Conservation (phyloP, 1,140 invertebrate genomes). For the Formica exsecta region DNA sequence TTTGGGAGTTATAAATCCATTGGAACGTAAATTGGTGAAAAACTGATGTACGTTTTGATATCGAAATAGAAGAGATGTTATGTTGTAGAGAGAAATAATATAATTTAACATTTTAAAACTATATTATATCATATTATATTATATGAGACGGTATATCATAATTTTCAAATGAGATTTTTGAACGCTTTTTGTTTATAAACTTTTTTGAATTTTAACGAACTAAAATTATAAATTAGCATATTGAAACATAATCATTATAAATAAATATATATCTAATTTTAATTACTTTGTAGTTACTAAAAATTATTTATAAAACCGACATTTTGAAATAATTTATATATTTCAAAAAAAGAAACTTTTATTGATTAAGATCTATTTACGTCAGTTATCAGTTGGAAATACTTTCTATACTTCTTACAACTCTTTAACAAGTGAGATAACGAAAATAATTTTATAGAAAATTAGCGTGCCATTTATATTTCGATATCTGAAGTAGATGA, state of each 20-base stretch:
- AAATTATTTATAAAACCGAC: not conserved
- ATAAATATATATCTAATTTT: conserved; percentile 4
- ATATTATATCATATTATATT: not conserved
- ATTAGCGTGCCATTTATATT: conserved; percentile 15
- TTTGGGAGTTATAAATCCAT: conserved; percentile 10
- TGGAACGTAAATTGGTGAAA: conserved; percentile 13
- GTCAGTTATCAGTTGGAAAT: not conserved
- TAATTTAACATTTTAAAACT: conserved; percentile 26
- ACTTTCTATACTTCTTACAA: not conserved
- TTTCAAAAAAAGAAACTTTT: not conserved
- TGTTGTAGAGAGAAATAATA: conserved; percentile 14
- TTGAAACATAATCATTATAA: not conserved
- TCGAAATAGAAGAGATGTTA: conserved; percentile 4
- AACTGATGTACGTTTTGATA: conserved; percentile 27
- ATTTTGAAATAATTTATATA: not conserved
- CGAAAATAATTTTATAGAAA: not conserved
- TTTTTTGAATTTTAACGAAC: not conserved
- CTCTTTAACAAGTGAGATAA: not conserved
- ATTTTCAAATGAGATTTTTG: conserved; percentile 6
- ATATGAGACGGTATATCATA: not conserved
- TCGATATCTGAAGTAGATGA: not conserved
- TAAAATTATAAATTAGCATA: not conserved
- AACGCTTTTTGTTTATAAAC: not conserved
- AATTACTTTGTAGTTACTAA: not conserved
- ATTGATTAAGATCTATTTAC: not conserved